Evolutionary conservation across 53 echinoderm and acorn worm genomes (phyloP), one percentile per base, ranked within the genome.

Genomic region (Zoroaster sp.): DNA sequence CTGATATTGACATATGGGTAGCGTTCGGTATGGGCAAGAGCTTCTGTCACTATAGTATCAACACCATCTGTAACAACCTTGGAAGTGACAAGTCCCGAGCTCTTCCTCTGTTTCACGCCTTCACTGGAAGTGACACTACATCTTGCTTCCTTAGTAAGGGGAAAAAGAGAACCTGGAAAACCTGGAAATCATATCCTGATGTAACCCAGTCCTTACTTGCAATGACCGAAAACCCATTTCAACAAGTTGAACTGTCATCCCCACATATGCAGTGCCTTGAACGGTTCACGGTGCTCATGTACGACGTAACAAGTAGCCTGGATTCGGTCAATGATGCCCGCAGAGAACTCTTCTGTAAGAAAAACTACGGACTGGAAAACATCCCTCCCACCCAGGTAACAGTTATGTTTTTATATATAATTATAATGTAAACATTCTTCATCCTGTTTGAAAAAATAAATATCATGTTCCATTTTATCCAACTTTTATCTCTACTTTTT

Each of bases 81-180:
- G 89, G 89, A 66, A n/a, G 66, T 68, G 77, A 93, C 40, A 89
- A 40, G 73, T 46, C 89, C 18, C 18, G 4, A 70, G 46, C 87
- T 11, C 81, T 87, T 28, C 90, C 80, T 18, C 17, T 71, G 13
- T 93, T 93, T 35, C 93, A 90, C 30, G 73, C 78, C 2, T 90
- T 74, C n/a, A 93, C 93, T 30, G 90, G 93, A 1, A 90, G 90
- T 73, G 93, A 93, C 73, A 90, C 87, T 8, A 69, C 85, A 15
- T 90, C 87, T 23, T 54, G 28, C 38, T 93, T 93, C 41, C 13
- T 45, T 73, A 32, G 47, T 17, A 78, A 54, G 46, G 93, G 90
- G 9, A 90, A 90, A 68, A 90, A 90, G 35, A 55, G 31, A 23
- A 45, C 73, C 47, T 89, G 92, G 89, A 46, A 46, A 43, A 70